Evolutionary conservation across 2,888 invertebrate species (phyloP), one percentile per base, ranked within the genome.

Genomic region (Drosophila flavopinicola): DNA sequence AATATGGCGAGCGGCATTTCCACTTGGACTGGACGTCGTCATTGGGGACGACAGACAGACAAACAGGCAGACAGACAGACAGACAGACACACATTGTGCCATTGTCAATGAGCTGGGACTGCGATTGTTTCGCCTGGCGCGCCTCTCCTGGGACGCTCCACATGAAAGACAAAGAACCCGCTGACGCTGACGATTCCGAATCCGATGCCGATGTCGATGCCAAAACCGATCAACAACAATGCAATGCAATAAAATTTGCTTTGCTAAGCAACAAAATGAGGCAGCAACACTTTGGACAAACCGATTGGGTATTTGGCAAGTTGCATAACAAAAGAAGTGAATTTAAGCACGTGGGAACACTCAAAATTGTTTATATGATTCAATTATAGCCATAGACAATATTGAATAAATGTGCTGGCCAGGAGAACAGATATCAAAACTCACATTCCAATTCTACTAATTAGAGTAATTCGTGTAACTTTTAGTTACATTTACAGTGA

Each of bases 121-220:
- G 59, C 65, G 57, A 65, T 65, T 65, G 56, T 65, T 39, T 27
- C 37, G 44, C 44, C 38, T 53, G 64, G 61, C 35, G 69, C 37
- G 39, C 45, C 51, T 58, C 85, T 58, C 85, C 49, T 7, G 78
- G 61, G 85, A 77, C n/a, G n/a, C 41, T 39, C 45, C 78, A 80
- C 82, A 85, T 78, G 78, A 70, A 84, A 80, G 82, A 70, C 71
- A 78, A 82, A 74, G 71, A 52, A 61, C 57, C 63, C 76, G 63
- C 82, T 56, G 51, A 56, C 53, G n/a, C 45, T 57, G 57, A 53
- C 48, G 33, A 13, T 25, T 24, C 29, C 30, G 9, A 24, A 30
- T 41, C 57, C 48, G 33, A 13, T 25, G 29, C 29, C 30, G 9
- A 24, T 35, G 47, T 41, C 27, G 38, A 10, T 27, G 25, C 39